Evolutionary conservation across 2,113 vertebrate genomes (phyloP), one percentile per base, ranked within the genome.

Genomic region (Acanthochromis polyacanthus): DNA sequence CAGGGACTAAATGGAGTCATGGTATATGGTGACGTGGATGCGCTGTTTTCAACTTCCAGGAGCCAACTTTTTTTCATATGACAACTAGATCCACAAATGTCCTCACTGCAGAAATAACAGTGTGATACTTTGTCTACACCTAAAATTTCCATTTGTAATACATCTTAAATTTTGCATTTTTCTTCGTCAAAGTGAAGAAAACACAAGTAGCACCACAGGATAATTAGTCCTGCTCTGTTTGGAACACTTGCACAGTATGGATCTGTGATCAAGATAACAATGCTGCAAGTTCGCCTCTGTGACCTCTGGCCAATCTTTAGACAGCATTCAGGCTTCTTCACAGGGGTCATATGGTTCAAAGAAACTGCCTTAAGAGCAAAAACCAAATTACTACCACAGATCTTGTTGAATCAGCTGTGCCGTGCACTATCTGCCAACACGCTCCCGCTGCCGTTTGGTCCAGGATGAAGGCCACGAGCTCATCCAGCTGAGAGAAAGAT

Each of bases 381-480:
- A 40, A 56, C 45, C 40, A 55, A 83, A 84, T 70, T 60, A 71
- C 22, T 20, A 20, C 28, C 23, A 55, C 79, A 22, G 53, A 69
- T 80, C 56, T 69, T 36, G 38, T 65, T 70, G 20, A 50, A 78
- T 57, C 72, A 82, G 77, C 72, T 80, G 75, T 79, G 28, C 45
- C 64, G 43, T 10, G 4, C 15, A 43, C 62, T 43, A 2, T 19
- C 23, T 73, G 71, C 62, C 70, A 79, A 76, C 63, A 71, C 19
- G 28, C 25, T 72, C 46, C 50, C 30, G 22, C 32, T 12, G 50
- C 71, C n/a, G 25, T 76, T 77, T 82, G 71, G 71, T 55, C 43
- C 0, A 22, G 71, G 71, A 86, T 81, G 50, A 82, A 72, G 76
- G 73, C 75, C 74, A 72, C 19, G 20, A 55, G 50, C 62, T 55